Conservation (phyloP, 64 coral and sea anemone genomes). For the Stylophora pistillata region DNA sequence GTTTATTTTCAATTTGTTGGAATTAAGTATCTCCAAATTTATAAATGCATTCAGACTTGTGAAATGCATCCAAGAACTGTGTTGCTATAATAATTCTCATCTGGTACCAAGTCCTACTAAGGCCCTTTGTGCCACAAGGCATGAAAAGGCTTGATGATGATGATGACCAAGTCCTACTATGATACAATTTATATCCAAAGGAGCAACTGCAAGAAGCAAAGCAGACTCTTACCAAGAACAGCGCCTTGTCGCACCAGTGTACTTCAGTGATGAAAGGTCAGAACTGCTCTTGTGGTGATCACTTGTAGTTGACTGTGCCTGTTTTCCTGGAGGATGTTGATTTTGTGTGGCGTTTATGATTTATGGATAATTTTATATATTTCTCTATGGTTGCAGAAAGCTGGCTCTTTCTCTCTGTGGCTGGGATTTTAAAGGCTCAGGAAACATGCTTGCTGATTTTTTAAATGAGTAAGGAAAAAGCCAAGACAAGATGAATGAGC, state of each 20-base stretch:
- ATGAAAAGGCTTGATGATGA: too few relatives aligned
- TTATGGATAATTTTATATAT: not conserved
- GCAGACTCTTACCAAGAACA: conserved; percentile 74
- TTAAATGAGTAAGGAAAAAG: conserved; percentile 68
- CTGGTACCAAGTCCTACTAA: too few relatives aligned
- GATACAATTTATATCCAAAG: conserved; percentile 32
- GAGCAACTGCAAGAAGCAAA: conserved; percentile 55
- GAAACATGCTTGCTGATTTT: conserved; percentile 58
- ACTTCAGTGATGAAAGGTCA: conserved; percentile 93
- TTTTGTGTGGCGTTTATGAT: not conserved
- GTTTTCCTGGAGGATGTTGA: not conserved
- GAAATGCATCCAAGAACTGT: too few relatives aligned
- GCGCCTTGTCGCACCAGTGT: conserved; percentile 72
- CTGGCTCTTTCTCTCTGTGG: conserved; percentile 90
- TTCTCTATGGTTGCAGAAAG: conserved; percentile 45
- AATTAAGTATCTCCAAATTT: too few relatives aligned
- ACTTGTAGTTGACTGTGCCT: not conserved
- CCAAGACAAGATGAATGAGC: too few relatives aligned
- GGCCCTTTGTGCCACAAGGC: too few relatives aligned
- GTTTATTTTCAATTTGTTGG: too few relatives aligned
- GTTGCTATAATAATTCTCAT: too few relatives aligned
- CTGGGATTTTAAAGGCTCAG: conserved; percentile 75
- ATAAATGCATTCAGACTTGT: too few relatives aligned
- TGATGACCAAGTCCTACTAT: not conserved
- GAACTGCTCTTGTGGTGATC: not conserved